These are phyloP conservation scores for Crypturellus tataupa DNA, from an alignment of 2,797 vertebrate genomes.

Conservation along the genomic window DNA sequence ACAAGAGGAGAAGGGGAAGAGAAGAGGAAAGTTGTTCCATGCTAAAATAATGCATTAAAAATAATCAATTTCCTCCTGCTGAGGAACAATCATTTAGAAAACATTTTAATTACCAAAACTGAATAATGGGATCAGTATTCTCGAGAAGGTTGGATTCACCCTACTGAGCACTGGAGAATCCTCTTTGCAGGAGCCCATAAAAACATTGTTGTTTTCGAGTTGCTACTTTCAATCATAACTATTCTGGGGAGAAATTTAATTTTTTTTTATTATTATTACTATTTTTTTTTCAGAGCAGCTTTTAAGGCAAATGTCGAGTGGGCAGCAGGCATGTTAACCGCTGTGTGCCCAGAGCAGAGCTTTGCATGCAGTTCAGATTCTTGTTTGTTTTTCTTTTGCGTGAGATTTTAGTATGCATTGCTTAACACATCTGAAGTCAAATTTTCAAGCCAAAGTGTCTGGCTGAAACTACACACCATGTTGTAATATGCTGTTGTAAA, in stretches of 20 bases:
- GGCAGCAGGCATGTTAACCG: not conserved
- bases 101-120: conserved; percentile 61
- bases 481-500: conserved; percentile 25
- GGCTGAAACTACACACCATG: not conserved
- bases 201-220: conserved; percentile 49
- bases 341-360: not conserved
- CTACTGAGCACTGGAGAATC: conserved; percentile 45
- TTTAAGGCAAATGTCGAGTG: conserved; percentile 8
- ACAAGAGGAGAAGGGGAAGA: not conserved
- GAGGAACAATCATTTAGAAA: conserved; percentile 62
- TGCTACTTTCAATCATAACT: conserved; percentile 23
- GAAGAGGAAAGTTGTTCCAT: not conserved
- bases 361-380: not conserved
- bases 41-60: conserved; percentile 62
- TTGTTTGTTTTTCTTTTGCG: not conserved
- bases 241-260: conserved; percentile 17
- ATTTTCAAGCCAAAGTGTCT: conserved; percentile 37
- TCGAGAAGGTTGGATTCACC: conserved; percentile 31
- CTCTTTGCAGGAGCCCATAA: conserved; percentile 46
- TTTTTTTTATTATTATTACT: not conserved
- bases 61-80: conserved; percentile 64
- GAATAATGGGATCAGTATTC: conserved; percentile 60
- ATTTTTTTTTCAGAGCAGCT: conserved; percentile 25
- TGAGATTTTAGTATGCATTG: not conserved
- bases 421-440: not conserved